Evolutionary conservation across 1,140 invertebrate species (phyloP), one percentile per base, ranked within the genome.

Genomic region (Telenomus remus): DNA sequence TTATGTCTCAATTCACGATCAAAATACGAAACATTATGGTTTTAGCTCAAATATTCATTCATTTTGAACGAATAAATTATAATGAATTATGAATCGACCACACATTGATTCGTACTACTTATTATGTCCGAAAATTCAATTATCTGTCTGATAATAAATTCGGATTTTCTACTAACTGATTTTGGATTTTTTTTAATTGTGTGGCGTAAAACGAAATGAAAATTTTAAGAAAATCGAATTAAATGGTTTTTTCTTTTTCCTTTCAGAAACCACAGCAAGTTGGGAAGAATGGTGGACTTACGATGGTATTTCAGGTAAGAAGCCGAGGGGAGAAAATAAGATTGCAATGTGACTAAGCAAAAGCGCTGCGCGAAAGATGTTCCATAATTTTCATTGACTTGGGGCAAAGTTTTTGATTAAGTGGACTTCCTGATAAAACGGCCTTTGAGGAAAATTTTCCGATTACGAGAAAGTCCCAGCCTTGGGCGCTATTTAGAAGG

Each of bases 231-330:
- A 27, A 27, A 6, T 6, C 1, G 19, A 27, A 27, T 27, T 27
- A 27, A 27, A 27, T 27, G 19, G 19, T 3, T 27, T 27, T 14
- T 35, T 63, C 71, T 76, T 68, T 57, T 64, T 79, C 80, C 75
- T 55, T 90, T 84, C 86, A 90, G 89, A 86, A 71, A 83, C 81
- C 14, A 80, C 82, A 35, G 90, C 89, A 43, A 91, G 89, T 76
- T 92, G 91, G 91, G 91, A 91, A 68, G 90, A 91, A 76, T 92
- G 91, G 91, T 92, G 91, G 91, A 92, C 91, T 1, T 92, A 92
- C 81, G 91, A 92, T 72, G 91, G 91, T 16, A 92, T 92, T 82
- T 92, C 91, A 79, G 91, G 91, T 92, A 81, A 89, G 81, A 64
- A 59, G 48, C 35, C 9, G 55, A 49, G 12, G 27, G 43, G 37